Evolutionary conservation across 2,113 vertebrate genomes (phyloP), one percentile per base, ranked within the genome.

Genomic region (Paradisaea rubra): DNA sequence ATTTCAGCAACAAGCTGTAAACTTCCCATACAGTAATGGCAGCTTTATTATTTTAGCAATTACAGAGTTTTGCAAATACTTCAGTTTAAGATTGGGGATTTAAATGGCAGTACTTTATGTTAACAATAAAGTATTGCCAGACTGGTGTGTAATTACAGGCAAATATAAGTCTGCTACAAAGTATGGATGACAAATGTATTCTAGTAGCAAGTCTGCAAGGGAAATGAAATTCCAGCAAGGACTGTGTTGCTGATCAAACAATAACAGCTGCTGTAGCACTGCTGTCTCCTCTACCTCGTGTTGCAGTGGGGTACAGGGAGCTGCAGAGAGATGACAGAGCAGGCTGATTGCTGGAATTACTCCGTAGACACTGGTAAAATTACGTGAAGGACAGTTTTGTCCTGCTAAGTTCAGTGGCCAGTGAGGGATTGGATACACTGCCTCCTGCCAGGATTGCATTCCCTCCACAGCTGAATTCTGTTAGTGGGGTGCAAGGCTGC

Each of bases 121-220:
- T 95, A 96, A 91, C 90, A 95, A 88, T 90, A 86, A 94, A 93
- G 60, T 88, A 95, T 94, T 88, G 88, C 94, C 86, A 95, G 88
- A 35, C 77, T 86, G 72, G 64, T 93, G 15, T 92, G 93, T 96
- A 92, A 96, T 97, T 93, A 93, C 69, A 90, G 84, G 91, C 88
- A 94, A 95, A 95, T 89, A 63, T 17, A 93, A 94, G 79, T 64
- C 81, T 95, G 89, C 89, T 73, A 89, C 93, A 56, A 95, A 91
- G 63, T 91, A 88, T 74, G 52, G 93, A 77, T 95, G 95, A 95
- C 85, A 96, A 94, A 94, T 93, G 79, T 64, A 91, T 94, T 89
- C 81, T 44, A 50, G 93, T n/a, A 95, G 84, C 5, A 3, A 81
- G 56, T 63, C 94, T 96, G 89, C 68, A 78, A 95, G 88, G 94